Percentiles rank a stretch among this genome's conserved stretches.
phyloP scores from a whole-genome alignment of 30 jellyfish, hydroid and myxozoan species.

The Rhopilema esculentum region DNA sequence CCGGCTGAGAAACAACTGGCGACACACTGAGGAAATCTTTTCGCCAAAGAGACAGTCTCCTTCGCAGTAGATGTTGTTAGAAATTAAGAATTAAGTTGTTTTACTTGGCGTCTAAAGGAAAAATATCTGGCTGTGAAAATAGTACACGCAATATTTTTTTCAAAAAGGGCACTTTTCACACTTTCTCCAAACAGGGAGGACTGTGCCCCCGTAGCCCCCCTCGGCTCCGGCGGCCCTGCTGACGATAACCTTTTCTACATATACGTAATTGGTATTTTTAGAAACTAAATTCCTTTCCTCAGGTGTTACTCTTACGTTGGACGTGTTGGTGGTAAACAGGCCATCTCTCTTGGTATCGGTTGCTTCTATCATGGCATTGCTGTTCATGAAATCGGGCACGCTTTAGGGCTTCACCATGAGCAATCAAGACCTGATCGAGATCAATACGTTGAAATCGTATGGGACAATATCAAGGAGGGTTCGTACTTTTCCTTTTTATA shows the following conservation, averaged over 20 bases:
- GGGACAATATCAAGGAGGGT: constrained; percentile 88
- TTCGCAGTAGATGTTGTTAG: too few species aligned
- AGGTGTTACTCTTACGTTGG: constrained; percentile 97
- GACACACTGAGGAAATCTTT: too few species aligned
- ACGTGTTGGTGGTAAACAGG: constrained; percentile 83
- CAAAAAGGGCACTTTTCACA: too few species aligned
- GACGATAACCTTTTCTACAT: not conserved
- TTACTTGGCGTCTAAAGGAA: too few species aligned
- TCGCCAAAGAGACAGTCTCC: too few species aligned
- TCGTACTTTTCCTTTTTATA: too few species aligned
- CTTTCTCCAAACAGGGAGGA: too few species aligned
- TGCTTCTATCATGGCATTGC: constrained; percentile 87
- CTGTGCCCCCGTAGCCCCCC: too few species aligned
- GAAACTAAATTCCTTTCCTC: not conserved
- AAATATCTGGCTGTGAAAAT: too few species aligned
- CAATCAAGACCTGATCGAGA: constrained; percentile 97
- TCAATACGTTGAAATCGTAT: constrained; percentile 71
- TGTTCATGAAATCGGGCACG: constrained; percentile 95
- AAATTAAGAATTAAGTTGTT: too few species aligned
- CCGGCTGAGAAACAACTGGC: too few species aligned
- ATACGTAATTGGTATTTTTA: not conserved
- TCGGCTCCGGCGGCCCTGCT: not conserved
- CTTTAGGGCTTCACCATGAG: constrained; percentile 86
- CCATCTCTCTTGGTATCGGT: constrained; percentile 86
- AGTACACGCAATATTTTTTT: too few species aligned